A percentile compares a stretch with the other conserved stretches of the same genome.
Conservation (phyloP, 2,113 vertebrate species). For the Phylloscopus trochilus region DNA sequence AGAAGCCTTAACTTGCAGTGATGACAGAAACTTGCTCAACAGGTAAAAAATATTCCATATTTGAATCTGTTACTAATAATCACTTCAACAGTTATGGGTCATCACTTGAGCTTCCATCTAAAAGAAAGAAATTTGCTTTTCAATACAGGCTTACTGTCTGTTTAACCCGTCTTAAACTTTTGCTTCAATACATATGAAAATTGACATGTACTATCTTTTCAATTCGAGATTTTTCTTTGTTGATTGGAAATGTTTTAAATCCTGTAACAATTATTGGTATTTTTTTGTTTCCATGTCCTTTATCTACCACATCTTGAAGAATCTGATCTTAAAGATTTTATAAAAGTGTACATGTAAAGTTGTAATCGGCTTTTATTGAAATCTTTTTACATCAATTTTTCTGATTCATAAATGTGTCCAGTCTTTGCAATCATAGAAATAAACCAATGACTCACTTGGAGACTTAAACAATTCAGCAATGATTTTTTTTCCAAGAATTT, state of each 20-base stretch:
- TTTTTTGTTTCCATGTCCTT: neutral
- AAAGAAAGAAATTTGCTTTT: neutral
- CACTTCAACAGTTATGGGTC: neutral
- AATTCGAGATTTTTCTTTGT: neutral
- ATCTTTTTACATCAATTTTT: neutral
- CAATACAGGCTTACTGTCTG: neutral
- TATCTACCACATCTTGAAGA: neutral
- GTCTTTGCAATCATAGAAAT: neutral
- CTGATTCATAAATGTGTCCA: neutral
- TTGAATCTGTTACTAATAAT: neutral
- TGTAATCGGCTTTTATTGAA: neutral
- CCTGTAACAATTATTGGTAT: neutral
- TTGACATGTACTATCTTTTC: neutral
- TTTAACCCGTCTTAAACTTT: neutral
- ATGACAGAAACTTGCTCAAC: slow-evolving; percentile 91
- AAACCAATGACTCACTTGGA: neutral
- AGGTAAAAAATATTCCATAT: slow-evolving; percentile 68
- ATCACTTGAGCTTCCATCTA: neutral
- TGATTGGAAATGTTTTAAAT: neutral
- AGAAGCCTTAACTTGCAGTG: slow-evolving; percentile 96
- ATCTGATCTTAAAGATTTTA: neutral
- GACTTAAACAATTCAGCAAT: neutral
- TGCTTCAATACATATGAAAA: neutral
- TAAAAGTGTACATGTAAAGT: neutral
- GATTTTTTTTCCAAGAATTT: neutral